Conservation (phyloP, 2,113 vertebrate species). For the Triplophysa rosa region DNA sequence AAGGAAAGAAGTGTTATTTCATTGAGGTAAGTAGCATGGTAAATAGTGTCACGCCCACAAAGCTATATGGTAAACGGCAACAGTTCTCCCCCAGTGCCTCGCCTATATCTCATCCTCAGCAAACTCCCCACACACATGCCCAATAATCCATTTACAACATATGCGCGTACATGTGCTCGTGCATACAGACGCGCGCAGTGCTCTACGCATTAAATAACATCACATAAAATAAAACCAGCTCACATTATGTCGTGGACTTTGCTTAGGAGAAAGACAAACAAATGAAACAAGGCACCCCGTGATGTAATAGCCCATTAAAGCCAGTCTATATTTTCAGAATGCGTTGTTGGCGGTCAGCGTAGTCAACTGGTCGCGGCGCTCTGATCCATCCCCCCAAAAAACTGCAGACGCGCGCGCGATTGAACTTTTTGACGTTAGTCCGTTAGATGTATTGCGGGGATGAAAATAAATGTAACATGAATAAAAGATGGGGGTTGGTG, state of each 20-base stretch:
- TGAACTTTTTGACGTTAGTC: slow-evolving; percentile 41
- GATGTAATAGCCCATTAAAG: slow-evolving; percentile 49
- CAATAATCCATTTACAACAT: not conserved
- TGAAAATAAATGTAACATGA: slow-evolving; percentile 50
- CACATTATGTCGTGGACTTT: not conserved
- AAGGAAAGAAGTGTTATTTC: not conserved
- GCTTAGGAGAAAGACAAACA: not conserved
- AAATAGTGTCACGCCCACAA: slow-evolving; percentile 54
- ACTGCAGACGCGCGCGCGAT: not conserved
- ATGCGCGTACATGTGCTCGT: not conserved
- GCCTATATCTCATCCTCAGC: slow-evolving; percentile 4
- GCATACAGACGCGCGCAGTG: not conserved
- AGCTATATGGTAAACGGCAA: slow-evolving; percentile 45
- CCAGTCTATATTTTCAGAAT: slow-evolving; percentile 22
- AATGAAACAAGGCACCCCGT: slow-evolving; percentile 4
- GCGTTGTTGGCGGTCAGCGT: slow-evolving; percentile 40
- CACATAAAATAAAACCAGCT: not conserved
- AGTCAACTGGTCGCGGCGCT: slow-evolving; percentile 54
- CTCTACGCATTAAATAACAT: not conserved
- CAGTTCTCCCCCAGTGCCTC: slow-evolving; percentile 50
- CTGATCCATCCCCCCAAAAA: not conserved
- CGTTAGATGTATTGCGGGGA: not conserved
- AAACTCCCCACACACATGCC: not conserved
- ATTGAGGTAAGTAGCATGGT: slow-evolving; percentile 23
- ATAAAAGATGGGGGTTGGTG: slow-evolving; percentile 66